Evolutionary conservation across 2,113 vertebrate genomes (phyloP).

Genomic region (Nyctibius bracteatus): DNA sequence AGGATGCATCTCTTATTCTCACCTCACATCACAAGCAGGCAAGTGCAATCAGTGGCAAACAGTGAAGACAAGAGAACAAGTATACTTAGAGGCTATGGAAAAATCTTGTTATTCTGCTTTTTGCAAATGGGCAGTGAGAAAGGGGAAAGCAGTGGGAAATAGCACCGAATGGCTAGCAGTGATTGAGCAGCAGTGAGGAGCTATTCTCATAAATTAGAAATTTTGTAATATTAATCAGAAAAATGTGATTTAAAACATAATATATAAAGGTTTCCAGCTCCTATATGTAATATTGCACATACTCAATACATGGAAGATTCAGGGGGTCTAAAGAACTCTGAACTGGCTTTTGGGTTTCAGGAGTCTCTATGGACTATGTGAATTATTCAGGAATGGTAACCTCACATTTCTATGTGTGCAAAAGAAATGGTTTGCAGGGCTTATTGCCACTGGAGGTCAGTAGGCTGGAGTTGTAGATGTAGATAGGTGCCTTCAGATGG

Average conservation of each 20-base stretch:
- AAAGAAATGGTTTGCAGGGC: background rate
- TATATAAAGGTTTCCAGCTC: background rate
- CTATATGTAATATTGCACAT: background rate
- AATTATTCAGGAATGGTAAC: background rate
- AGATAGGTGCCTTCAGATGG: background rate
- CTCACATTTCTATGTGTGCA: background rate
- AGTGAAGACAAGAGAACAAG: background rate
- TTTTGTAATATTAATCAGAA: background rate
- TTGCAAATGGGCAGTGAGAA: background rate
- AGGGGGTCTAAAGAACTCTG: background rate
- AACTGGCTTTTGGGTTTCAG: background rate
- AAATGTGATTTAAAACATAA: background rate
- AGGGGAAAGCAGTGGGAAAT: background rate
- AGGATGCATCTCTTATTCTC: background rate
- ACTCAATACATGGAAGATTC: background rate
- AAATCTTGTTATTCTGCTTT: background rate
- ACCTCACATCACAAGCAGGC: background rate
- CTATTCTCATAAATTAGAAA: background rate
- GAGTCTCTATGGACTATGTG: background rate
- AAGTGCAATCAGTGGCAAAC: background rate
- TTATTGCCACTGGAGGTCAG: background rate
- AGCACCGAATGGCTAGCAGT: background rate
- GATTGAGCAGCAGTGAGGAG: background rate
- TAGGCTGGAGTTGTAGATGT: background rate
- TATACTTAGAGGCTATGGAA: background rate